phyloP scores from a whole-genome alignment of 92 coral and sea anemone species.

The Micromussa lordhowensis region DNA sequence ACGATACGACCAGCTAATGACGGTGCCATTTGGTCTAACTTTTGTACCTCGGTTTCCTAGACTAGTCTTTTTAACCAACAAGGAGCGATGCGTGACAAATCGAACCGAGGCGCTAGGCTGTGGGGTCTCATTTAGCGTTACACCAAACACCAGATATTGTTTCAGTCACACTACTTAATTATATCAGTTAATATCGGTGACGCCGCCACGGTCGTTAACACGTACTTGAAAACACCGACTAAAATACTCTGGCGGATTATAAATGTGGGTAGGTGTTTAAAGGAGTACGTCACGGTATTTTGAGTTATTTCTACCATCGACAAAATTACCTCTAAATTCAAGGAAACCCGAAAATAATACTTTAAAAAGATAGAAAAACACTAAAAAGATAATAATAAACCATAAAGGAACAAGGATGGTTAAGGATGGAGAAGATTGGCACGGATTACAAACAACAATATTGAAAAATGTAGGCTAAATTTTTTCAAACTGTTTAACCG shows the following conservation, averaged over 20 bases:
- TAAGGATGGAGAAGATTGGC: too few species aligned
- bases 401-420: too few species aligned
- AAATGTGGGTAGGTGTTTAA: too few species aligned
- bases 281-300: too few species aligned
- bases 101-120: neutral
- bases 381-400: too few species aligned
- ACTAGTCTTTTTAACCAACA: neutral
- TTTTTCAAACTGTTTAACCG: too few species aligned
- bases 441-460: too few species aligned
- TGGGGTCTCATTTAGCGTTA: neutral
- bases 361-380: too few species aligned
- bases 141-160: constrained; percentile 2
- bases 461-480: too few species aligned
- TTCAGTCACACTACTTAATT: neutral
- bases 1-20: neutral
- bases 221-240: neutral
- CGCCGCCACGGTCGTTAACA: neutral
- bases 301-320: too few species aligned
- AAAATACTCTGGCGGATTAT: neutral
- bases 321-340: too few species aligned
- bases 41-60: neutral
- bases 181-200: constrained; percentile 23
- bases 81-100: constrained; percentile 7
- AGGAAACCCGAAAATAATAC: too few species aligned
- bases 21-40: neutral